Evolutionary conservation across 2,113 vertebrate genomes (phyloP).

Genomic region (Myotis lucifugus): DNA sequence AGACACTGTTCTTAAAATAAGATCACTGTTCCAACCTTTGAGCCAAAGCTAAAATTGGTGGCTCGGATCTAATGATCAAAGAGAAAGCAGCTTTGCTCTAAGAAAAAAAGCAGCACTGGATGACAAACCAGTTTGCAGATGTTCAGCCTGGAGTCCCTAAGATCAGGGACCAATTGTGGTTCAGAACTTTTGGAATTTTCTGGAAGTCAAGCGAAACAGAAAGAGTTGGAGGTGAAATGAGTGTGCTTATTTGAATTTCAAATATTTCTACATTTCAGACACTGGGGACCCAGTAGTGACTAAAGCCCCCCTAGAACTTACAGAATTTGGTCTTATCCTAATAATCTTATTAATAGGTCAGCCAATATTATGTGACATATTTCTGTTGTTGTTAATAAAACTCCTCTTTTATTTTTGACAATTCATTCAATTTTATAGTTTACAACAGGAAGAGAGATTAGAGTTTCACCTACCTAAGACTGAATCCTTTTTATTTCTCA

Average conservation of each 20-base stretch:
- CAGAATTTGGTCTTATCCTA: neutral
- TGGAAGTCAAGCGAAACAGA: slow-evolving; percentile 21
- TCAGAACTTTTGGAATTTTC: slow-evolving; percentile 16
- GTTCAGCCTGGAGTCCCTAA: neutral
- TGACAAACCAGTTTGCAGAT: neutral
- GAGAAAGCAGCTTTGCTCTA: neutral
- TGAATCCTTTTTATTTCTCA: slow-evolving; percentile 20
- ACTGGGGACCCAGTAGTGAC: neutral
- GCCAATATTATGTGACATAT: neutral
- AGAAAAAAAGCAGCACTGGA: neutral
- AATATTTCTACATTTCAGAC: neutral
- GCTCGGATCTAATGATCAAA: slow-evolving; percentile 58
- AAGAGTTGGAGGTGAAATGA: neutral
- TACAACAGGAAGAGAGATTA: neutral
- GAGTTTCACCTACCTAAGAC: neutral
- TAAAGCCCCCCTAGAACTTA: neutral
- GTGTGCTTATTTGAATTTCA: neutral
- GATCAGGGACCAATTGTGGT: neutral
- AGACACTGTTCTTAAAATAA: slow-evolving; percentile 34
- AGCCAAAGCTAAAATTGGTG: slow-evolving; percentile 8
- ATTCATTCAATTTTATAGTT: neutral
- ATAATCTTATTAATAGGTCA: neutral
- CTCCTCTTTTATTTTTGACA: neutral
- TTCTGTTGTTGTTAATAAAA: slow-evolving; percentile 10
- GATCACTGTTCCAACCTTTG: neutral